These are phyloP conservation scores for Parambassis ranga DNA, from an alignment of 2,797 vertebrate species.

Conservation along the genomic window DNA sequence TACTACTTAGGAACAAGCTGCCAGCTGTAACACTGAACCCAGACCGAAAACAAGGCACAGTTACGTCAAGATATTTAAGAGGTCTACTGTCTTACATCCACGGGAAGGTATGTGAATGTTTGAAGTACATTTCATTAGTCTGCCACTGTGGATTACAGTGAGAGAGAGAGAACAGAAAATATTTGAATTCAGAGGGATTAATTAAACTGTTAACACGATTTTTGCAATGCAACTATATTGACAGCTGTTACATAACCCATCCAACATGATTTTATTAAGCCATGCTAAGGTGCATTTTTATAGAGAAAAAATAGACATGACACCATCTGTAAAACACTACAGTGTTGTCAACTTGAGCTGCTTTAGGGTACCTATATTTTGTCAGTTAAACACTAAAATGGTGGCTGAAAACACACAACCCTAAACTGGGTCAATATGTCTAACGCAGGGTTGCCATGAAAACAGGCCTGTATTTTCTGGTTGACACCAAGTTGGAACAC, in stretches of 20 bases:
- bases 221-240: too few species aligned
- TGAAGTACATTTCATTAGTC: not conserved
- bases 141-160: not conserved
- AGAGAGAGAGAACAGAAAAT: not conserved
- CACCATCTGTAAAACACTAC: constrained; percentile 13
- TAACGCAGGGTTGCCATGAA: constrained; percentile 16
- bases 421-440: constrained; percentile 60
- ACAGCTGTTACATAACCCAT: not conserved
- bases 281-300: too few species aligned
- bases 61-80: not conserved
- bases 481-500: constrained; percentile 50
- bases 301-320: not conserved
- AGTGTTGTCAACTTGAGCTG: constrained; percentile 13
- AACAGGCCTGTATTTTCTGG: constrained; percentile 54
- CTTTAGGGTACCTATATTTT: constrained; percentile 33
- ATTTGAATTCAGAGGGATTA: not conserved
- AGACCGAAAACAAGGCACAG: not conserved
- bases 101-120: not conserved
- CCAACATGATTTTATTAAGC: too few species aligned
- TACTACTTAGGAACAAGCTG: constrained; percentile 11
- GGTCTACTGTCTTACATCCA: not conserved
- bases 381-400: constrained; percentile 32
- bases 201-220: not conserved
- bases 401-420: constrained; percentile 17
- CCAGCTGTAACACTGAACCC: constrained; percentile 4